phyloP scores from a whole-genome alignment of 2,797 vertebrate genomes.

The Galago senegalensis region DNA sequence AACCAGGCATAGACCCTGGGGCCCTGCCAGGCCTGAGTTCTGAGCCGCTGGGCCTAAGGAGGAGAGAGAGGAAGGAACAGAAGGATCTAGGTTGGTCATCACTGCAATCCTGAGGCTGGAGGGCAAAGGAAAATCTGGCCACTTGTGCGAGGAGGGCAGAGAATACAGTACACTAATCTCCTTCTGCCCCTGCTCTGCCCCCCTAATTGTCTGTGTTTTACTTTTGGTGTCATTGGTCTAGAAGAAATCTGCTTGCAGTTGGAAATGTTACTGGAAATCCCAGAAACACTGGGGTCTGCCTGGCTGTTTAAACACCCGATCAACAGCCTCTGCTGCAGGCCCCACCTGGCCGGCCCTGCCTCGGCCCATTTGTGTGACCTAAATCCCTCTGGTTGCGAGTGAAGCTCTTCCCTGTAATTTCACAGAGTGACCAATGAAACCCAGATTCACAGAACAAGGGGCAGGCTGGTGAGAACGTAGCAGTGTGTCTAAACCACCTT shows the following conservation, averaged over 20 bases:
- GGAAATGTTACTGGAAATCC: neutral
- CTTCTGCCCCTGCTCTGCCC: accelerated
- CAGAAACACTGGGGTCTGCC: neutral
- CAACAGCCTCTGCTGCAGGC: no score
- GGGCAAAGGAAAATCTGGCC: accelerated
- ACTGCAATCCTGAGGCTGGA: neutral
- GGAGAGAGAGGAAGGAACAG: no score
- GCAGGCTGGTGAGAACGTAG: neutral
- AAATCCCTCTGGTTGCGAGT: neutral
- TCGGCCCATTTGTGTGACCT: neutral
- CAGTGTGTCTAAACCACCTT: accelerated
- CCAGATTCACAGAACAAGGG: neutral
- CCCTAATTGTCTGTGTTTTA: accelerated
- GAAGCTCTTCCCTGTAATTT: no score
- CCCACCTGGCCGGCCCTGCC: neutral
- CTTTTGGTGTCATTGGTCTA: no score
- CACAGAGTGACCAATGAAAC: no score
- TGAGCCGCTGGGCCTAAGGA: neutral
- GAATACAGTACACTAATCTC: accelerated
- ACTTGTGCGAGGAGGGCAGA: accelerated
- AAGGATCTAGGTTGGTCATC: neutral
- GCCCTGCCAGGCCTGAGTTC: neutral
- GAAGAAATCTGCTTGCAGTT: neutral
- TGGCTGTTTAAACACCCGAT: neutral
- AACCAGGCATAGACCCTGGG: neutral